Base-by-base conservation (phyloP, 2,113 vertebrate genomes). In the Limanda limanda region DNA sequence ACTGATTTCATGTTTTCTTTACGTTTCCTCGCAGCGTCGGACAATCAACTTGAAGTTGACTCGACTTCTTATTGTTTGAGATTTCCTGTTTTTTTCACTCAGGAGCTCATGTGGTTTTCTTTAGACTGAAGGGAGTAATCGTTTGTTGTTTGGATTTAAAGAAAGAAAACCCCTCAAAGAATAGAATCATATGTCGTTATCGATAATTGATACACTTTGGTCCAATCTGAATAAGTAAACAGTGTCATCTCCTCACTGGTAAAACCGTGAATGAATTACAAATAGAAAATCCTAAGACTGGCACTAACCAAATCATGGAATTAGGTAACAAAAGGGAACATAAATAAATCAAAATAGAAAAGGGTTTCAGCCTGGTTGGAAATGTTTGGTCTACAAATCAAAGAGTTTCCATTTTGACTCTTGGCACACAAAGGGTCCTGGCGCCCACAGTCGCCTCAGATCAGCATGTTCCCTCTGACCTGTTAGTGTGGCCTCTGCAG, bases 31-130 rank as follows among this genome's bases (percentile, higher is more conserved):
- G 79, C 52, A 20, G 74, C 83, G 81, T 84, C 74, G 82, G 79
- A 89, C 88, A 93, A 91, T 88, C 47, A 74, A 70, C 84, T 82
- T 74, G 52, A 84, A 86, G 86, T 79, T 84, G 80, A 89, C 75
- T 91, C 73, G 71, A 83, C 80, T 84, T 83, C 83, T 89, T 93
- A 94, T 94, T 94, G 92, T 94, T 90, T 72, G 55, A 86, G 37
- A 72, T 88, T 94, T 95, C 95, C 94, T 94, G 93, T 95, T 95
- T 95, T 95, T 93, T 58, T 0, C 79, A 88, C 79, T 76, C 68
- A 62, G 66, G 69, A 75, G 71, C 64, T 84, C 17, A 47, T 54
- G 51, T 56, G 45, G 59, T n/a, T 84, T 91, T 79, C 35, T 81
- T 84, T 51, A 68, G 21, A 27, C 1, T 65, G n/a, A 47, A 65